Evolutionary conservation across 2,888 invertebrate species (phyloP), one percentile per base, ranked within the genome.

Genomic region (Deladenus siricidicola): DNA sequence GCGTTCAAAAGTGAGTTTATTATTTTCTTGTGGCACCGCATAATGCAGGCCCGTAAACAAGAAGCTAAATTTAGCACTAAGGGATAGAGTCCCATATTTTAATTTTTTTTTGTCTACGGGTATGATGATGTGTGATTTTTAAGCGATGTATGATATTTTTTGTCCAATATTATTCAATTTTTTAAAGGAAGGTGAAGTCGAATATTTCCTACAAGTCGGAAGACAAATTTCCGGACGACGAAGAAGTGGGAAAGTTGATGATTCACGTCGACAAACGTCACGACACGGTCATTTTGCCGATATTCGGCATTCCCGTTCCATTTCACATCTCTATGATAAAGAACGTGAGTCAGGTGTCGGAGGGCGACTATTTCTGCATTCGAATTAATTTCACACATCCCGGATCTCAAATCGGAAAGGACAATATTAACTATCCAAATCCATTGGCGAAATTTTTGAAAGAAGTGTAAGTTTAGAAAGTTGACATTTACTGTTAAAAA

Each of bases 301-400:
- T 98, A 71, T 96, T 90, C 83, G 96, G 96, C 62, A 84, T 90
- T 49, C 88, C 94, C 0, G 91, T 92, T 63, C 96, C 98, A 57
- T 98, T 92, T 81, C 98, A 99, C 80, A 98, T 99, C 80, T 92
- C 94, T 3, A 96, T 92, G 4, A 90, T 99, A 57, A 98, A 98
- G 84, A 98, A 98, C 80, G 93, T 96, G 76, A 93, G 93, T 0
- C 91, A 93, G 81, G 92, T 93, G 0, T 90, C 96, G 17, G 98
- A 99, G 82, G 93, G 98, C 4, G 96, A 96, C 81, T 96, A 93
- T 82, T 96, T 96, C 0, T 99, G 98, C 81, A 86, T 98, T 70
- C 87, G 85, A 80, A 89, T 98, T 76, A 98, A 98, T 82, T 98
- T 98, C 81, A 94, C 92, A 82, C 93, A 94, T 81, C 98, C 98